Base-by-base conservation (phyloP, 2,888 invertebrate species). In the Coenonympha glycerion region DNA sequence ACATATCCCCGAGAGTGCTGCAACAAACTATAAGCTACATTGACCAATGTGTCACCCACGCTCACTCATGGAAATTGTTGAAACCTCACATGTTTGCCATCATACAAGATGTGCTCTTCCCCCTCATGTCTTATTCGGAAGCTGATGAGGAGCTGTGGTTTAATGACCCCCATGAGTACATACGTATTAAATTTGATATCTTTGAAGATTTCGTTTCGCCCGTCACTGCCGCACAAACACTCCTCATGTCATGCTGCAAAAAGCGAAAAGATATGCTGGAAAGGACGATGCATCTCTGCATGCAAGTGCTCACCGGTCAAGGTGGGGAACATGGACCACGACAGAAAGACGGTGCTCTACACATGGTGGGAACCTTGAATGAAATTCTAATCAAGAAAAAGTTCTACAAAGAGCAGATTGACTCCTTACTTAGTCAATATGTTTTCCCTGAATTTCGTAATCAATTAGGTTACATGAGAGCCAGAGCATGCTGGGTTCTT, bases 121-220 rank as follows among this genome's bases (percentile, higher is more conserved):
- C 99, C 0, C 90, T 99, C 50, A 92, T 99, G 91, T 98, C 97
- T 47, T 97, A 98, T 81, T 95, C 95, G 3, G 94, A 96, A 53
- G 90, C 94, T 36, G 99, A 99, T 81, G 96, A 98, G 73, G 96
- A 98, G 66, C 83, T 99, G 18, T 99, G 98, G 98, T 92, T 95
- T 55, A 92, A 92, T 1, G 99, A 99, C 87, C 98, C 98, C 1
- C 93, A 96, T 69, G 99, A 99, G 86, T 99, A 98, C 75, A 97
- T 99, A 64, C 90, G 98, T 61, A 91, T 95, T 47, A 99, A 98
- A 89, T 98, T 97, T 79, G 97, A 99, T 79, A 94, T 97, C 59
- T 98, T 97, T 78, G 98, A 98, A 79, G 99, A 99, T 74, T 97
- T 96, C 76, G 93, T 98, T 18, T 97, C 97, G 3, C 98, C 99